Evolutionary conservation across 2,888 invertebrate genomes (phyloP), one percentile per base, ranked within the genome.

Genomic region (Hydrotaea cyrtoneurina): DNA sequence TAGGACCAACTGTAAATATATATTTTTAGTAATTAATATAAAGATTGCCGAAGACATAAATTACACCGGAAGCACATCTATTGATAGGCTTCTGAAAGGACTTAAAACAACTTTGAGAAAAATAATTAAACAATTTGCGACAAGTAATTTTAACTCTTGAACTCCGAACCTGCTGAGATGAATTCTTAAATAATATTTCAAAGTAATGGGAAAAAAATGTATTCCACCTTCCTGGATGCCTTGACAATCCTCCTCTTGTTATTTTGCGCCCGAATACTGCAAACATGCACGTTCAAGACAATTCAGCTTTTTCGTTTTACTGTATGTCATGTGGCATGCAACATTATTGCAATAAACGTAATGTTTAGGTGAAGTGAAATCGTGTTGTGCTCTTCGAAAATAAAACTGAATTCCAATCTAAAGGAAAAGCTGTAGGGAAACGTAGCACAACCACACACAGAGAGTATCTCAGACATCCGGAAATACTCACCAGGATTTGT

Each of bases 301-400:
- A 1, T 26, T 57, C 31, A 71, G 21, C 31, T 59, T 66, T 66
- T n/a, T 36, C 72, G 57, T 69, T 66, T 69, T 69, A 73, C 72
- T 15, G 13, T 50, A 50, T 69, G 69, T 77, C 69, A 77, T 74
- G 73, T 80, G 80, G 74, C 80, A 74, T 80, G 83, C 83, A 80
- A 77, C 80, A 74, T 80, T 73, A 31, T 57, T 77, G 43, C 17
- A 73, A 80, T 77, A 83, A 80, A 80, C 73, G 39, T 39, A 8
- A 39, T 10, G 4, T 39, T 39, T 39, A 39, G 7, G 79, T 77
- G 77, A 69, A 80, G 77, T 66, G 73, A 80, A 73, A 77, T 77
- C 59, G 77, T 46, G 73, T 39, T 21, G 66, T 57, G 66, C 80
- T 77, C 80, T 83, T 64, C 73, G 73, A 80, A 83, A 76, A 72